Base-by-base conservation (phyloP, 2,113 vertebrate genomes). In the Plecturocebus donacophilus region DNA sequence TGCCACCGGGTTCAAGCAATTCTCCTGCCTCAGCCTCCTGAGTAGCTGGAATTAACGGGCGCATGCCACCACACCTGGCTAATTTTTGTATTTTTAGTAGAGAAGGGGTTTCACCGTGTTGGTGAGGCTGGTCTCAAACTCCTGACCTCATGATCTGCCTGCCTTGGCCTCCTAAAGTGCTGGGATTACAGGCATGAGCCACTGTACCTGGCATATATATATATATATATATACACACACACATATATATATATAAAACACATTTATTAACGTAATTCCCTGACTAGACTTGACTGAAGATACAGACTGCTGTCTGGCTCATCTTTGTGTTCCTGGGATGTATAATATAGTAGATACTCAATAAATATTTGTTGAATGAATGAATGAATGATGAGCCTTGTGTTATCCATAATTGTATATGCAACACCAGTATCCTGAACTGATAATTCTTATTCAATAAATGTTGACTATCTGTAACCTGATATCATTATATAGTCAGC, bases 371-470 rank as follows among this genome's bases (percentile, higher is more conserved):
- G 42, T 38, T 79, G 70, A 92, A 83, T 68, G 77, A 92, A 83
- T 68, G 77, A 92, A 86, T 76, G 32, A 84, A 91, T 49, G 61
- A 40, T n/a, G 47, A 97, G 54, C 32, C 23, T 40, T 49, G 9
- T 56, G 61, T 88, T 96, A 87, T 70, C 47, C 92, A 56, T 45
- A 70, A 27, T 83, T 88, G 52, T 76, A 87, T 96, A 40, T 83
- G 52, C 17, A n/a, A 61, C 70, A 47, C 70, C 40, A 25, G 49
- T 52, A 42, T 66, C 91, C 64, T 91, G 70, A 52, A 71, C 68
- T 35, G 68, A 73, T 86, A 75, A 45, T 92, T 94, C 70, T 95
- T 64, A 96, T 93, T 96, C 90, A 93, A 21, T 88, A 83, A 90
- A 27, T 96, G 85, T 79, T 66, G 30, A 90, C 19, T 82, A 47